Evolutionary conservation across 30 jellyfish, hydroid and myxozoan genomes (phyloP), one percentile per base, ranked within the genome.

Genomic region (Chironex yamaguchii): DNA sequence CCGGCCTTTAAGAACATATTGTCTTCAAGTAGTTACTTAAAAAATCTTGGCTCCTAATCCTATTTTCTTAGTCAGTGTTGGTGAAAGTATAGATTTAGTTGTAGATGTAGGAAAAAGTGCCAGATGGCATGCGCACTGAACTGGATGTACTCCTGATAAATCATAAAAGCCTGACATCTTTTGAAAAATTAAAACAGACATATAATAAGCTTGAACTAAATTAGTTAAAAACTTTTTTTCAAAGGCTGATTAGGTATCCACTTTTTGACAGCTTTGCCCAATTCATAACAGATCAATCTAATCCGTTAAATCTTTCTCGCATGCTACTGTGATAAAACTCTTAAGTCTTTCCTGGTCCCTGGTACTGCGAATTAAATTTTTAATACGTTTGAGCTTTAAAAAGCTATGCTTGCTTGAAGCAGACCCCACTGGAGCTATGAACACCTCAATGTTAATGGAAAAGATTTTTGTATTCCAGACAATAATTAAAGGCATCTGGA

Each of bases 401-500:
- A 76, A 76, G 80, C 88, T 76, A 23, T 79, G 32, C 63, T 76
- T 79, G 34, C 35, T 49, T 31, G 88, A 76, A 12, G 88, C 80
- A 9, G 62, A 2, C 28, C 79, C 54, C 36, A 51, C 50, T 30
- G 88, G 79, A 4, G 88, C 88, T 1, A 79, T 76, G 23, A 52
- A 62, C 88, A 76, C 34, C 42, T 76, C 34, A 9, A 58, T 21
- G 88, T 76, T 17, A 76, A 30, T 4, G 88, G 63, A 76, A 76
- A 3, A 51, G 32, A 31, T 30, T 76, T 62, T 52, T 50, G 81
- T 3, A 76, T 28, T 29, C 30, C 20, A 3, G 6, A 29, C 90
- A 27, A 26, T 79, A 79, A 21, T 63, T 29, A 2, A 34, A 17
- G 32, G 86, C 90, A 11, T 26, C 71, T 12, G 36, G 30, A 12